Percentiles rank a stretch among this genome's conserved stretches.
phyloP scores from a whole-genome alignment of 1,140 invertebrate species.

The Megathymus violae region DNA sequence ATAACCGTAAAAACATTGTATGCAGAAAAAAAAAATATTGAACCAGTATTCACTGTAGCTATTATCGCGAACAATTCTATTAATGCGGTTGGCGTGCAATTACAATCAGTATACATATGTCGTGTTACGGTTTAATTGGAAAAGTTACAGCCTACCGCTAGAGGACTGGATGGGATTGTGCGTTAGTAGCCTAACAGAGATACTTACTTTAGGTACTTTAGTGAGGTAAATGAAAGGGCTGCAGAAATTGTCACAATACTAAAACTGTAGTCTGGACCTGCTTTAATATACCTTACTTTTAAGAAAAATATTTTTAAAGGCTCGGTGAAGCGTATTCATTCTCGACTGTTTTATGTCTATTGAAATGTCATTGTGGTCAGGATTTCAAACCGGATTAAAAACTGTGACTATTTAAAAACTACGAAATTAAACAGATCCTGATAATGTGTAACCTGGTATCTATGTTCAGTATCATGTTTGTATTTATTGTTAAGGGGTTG shows the following conservation, averaged over 20 bases:
- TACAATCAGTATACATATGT: conserved; percentile 28
- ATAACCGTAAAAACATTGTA: too few species aligned
- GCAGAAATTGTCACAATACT: neutral
- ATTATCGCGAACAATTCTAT: too few species aligned
- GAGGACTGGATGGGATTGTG: too few species aligned
- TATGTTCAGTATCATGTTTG: too few species aligned
- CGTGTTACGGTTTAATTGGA: conserved; percentile 27
- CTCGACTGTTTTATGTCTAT: neutral
- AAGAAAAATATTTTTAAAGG: neutral
- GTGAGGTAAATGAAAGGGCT: neutral
- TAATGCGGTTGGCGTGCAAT: conserved; percentile 15
- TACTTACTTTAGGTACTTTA: neutral
- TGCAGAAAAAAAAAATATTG: too few species aligned
- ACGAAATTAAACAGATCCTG: too few species aligned
- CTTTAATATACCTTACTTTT: neutral
- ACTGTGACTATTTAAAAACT: neutral
- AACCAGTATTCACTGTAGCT: too few species aligned
- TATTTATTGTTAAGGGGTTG: too few species aligned
- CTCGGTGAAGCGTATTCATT: neutral
- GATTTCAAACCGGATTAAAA: neutral
- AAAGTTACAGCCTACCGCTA: neutral
- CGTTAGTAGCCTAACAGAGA: too few species aligned
- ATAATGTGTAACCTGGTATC: too few species aligned
- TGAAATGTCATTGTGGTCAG: neutral
- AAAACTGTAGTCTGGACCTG: neutral